Evolutionary conservation across 2,797 vertebrate genomes (phyloP).

Genomic region (Platalea minor): DNA sequence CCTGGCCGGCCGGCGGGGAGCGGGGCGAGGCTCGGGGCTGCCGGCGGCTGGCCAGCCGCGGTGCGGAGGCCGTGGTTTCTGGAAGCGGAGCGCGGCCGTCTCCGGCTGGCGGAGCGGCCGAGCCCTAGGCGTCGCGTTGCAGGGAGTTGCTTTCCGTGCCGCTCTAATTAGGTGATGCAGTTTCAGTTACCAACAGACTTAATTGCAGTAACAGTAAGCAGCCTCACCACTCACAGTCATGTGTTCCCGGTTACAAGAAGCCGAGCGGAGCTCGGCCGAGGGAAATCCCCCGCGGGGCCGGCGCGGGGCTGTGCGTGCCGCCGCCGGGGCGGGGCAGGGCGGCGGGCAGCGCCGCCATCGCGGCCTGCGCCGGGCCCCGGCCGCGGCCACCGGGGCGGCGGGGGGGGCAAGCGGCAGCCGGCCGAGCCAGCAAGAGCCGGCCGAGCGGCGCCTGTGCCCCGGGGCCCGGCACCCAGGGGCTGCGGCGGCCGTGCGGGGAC

Average conservation of each 20-base stretch:
- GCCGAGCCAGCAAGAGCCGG: no score
- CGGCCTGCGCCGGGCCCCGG: not conserved
- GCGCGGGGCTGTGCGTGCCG: not conserved
- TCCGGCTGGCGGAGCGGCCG: not conserved
- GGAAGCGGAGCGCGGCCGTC: not conserved
- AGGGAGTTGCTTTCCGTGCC: not conserved
- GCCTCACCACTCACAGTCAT: not conserved
- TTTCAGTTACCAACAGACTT: not conserved
- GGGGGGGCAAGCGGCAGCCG: no score
- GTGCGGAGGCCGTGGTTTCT: not conserved
- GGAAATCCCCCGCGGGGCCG: conserved; percentile 53
- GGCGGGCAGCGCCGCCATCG: not conserved
- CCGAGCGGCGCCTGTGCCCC: no score
- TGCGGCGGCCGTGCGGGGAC: not conserved
- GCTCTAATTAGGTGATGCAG: not conserved
- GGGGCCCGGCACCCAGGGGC: no score
- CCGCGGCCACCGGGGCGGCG: no score
- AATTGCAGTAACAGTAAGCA: conserved; percentile 57
- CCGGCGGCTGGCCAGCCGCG: not conserved
- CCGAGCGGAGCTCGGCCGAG: not conserved
- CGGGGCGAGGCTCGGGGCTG: no score
- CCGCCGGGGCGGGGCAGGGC: no score
- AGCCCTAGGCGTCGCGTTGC: not conserved
- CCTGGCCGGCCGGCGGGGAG: not conserved
- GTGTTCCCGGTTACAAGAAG: conserved; percentile 56